These are phyloP conservation scores for Tenrec ecaudatus DNA, from an alignment of 2,113 vertebrate species.

Conservation along the genomic window DNA sequence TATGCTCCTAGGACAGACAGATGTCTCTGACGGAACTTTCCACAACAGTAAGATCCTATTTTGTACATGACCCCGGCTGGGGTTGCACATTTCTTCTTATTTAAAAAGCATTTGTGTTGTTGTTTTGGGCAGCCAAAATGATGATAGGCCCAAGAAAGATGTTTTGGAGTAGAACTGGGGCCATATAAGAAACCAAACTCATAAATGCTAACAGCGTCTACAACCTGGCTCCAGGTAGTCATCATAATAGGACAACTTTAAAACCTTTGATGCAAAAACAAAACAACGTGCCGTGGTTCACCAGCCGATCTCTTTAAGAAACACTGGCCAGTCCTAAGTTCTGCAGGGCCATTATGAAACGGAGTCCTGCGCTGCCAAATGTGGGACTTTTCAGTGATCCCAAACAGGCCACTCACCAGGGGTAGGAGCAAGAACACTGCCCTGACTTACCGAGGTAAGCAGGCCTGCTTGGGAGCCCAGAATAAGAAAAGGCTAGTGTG, in stretches of 20 bases:
- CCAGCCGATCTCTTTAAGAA: not conserved
- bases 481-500: not conserved
- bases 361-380: not conserved
- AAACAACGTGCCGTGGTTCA: not conserved
- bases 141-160: not conserved
- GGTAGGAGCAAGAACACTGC: not conserved
- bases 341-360: not conserved
- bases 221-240: not conserved
- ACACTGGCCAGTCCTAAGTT: not conserved
- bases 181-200: not conserved
- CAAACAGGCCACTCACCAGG: not conserved
- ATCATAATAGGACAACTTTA: not conserved
- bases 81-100: not conserved
- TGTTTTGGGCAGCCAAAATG: not conserved
- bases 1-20: not conserved
- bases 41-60: not conserved
- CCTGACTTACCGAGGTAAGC: not conserved
- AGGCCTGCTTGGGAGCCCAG: not conserved
- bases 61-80: not conserved
- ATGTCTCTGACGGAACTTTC: not conserved
- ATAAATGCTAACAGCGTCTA: conserved; percentile 14
- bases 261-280: not conserved
- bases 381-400: not conserved
- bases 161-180: not conserved
- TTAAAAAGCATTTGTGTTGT: conserved; percentile 28